phyloP scores from a whole-genome alignment of 2,797 vertebrate genomes.

The Cuniculus paca region DNA sequence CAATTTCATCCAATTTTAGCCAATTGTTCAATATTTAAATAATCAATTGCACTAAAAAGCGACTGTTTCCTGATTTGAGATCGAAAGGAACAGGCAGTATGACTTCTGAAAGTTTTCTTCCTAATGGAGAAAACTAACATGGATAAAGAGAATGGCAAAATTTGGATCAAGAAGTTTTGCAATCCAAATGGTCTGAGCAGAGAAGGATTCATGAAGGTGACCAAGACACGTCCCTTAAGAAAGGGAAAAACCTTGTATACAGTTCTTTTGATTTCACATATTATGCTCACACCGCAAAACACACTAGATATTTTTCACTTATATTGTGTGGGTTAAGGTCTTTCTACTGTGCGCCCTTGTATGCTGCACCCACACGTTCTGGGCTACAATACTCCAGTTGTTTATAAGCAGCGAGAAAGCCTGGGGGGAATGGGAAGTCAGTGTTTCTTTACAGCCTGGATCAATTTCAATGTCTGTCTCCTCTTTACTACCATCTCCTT shows the following conservation, averaged over 20 bases:
- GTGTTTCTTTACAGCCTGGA: not conserved
- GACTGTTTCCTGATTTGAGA: not conserved
- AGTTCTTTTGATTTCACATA: not conserved
- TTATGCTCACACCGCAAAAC: not conserved
- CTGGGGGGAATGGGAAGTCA: not conserved
- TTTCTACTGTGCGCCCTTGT: not conserved
- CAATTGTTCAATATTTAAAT: conserved; percentile 20
- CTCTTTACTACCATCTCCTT: not conserved
- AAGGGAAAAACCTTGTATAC: not conserved
- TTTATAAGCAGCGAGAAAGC: not conserved
- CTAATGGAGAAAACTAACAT: not conserved
- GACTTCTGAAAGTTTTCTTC: not conserved
- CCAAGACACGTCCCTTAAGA: not conserved
- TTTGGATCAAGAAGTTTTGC: not conserved
- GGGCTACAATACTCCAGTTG: not conserved
- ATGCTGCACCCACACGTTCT: not conserved
- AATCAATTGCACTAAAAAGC: not conserved
- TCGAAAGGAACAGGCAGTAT: not conserved
- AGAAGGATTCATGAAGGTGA: not conserved
- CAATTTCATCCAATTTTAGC: not conserved
- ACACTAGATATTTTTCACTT: not conserved
- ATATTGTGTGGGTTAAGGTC: not conserved
- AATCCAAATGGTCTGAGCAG: not conserved
- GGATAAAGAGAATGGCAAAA: not conserved
- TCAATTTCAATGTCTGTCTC: not conserved